These are phyloP conservation scores for Leucopsar rothschildi DNA, from an alignment of 2,113 vertebrate genomes.

Conservation along the genomic window DNA sequence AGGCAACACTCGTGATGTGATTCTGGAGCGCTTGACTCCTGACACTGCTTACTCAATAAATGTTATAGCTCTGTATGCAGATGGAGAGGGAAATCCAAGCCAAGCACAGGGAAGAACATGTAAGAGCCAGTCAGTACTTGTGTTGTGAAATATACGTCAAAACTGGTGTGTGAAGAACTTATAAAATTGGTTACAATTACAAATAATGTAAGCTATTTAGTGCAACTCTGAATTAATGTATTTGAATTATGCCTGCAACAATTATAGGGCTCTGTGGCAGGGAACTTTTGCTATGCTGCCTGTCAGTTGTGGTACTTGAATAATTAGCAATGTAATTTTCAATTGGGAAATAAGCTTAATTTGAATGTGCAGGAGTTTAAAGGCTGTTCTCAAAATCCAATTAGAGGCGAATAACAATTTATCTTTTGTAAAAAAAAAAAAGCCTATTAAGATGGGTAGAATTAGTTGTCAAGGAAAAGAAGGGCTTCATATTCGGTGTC, in stretches of 20 bases:
- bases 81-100: slow-evolving; percentile 83
- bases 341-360: neutral
- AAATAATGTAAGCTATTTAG: neutral
- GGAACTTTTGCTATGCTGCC: neutral
- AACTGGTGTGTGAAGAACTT: neutral
- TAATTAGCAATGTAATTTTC: neutral
- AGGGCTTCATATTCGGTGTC: neutral
- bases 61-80: slow-evolving; percentile 85
- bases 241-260: neutral
- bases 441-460: neutral
- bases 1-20: slow-evolving; percentile 79
- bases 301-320: neutral
- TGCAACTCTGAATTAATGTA: neutral
- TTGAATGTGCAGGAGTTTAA: neutral
- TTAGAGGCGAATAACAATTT: neutral
- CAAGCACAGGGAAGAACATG: slow-evolving; percentile 84
- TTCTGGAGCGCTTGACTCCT: slow-evolving; percentile 86
- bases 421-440: neutral
- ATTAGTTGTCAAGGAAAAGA: neutral
- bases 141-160: neutral
- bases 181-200: neutral
- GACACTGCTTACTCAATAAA: slow-evolving; percentile 88
- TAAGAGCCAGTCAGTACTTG: slow-evolving; percentile 65
- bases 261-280: neutral
- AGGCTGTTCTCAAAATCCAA: neutral